A percentile compares a stretch with the other conserved stretches of the same genome.
Conservation (phyloP, 2,797 vertebrate species). For the Merluccius polli region DNA sequence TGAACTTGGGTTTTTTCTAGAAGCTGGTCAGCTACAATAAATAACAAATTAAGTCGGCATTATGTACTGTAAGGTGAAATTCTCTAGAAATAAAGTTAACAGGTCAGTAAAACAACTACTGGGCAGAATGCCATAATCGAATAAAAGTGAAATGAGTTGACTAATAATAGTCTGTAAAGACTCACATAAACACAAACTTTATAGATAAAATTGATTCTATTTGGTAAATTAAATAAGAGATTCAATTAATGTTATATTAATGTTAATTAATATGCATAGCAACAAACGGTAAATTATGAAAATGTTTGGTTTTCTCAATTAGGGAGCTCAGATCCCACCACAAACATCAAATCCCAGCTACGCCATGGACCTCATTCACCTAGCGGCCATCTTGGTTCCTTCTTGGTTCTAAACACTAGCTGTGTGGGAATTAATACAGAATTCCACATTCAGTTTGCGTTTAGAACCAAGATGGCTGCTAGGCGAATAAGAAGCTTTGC, state of each 20-base stretch:
- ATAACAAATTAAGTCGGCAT: too few relatives aligned
- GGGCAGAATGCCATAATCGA: too few relatives aligned
- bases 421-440: background rate
- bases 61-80: too few relatives aligned
- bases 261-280: background rate
- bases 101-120: too few relatives aligned
- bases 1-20: background rate
- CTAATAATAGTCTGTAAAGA: background rate
- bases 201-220: background rate
- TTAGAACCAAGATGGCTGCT: background rate
- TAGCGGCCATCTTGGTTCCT: background rate
- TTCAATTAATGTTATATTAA: background rate
- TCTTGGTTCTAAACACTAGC: background rate
- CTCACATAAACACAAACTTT: background rate
- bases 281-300: background rate
- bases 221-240: background rate
- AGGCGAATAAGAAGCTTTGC: too few relatives aligned
- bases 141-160: background rate
- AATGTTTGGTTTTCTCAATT: background rate
- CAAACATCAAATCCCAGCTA: too few relatives aligned
- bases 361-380: background rate
- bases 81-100: too few relatives aligned
- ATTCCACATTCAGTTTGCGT: background rate
- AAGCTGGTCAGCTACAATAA: background rate
- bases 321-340: background rate